Evolutionary conservation across 2,888 invertebrate species (phyloP), one percentile per base, ranked within the genome.

Genomic region (Drosophila paracracens): DNA sequence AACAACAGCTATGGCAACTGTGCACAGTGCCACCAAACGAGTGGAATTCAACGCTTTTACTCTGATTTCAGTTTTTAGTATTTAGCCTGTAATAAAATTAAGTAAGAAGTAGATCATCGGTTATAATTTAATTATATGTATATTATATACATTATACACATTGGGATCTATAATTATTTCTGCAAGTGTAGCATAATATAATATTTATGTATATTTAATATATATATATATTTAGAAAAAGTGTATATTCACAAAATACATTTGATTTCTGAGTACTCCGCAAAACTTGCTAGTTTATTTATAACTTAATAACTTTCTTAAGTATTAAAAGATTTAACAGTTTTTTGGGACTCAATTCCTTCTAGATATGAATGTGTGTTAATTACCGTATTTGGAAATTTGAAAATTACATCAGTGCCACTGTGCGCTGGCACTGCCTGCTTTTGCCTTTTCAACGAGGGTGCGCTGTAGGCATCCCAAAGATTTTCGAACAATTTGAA

Each of bases 401-500:
- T 38, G 11, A 13, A 29, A 38, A 54, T 63, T 1, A 10, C 2
- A 11, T 36, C 35, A 8, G 43, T 33, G 2, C 40, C 80, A 82
- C 64, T 75, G 79, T 80, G 61, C 61, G 52, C 53, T 50, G 50
- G 33, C 50, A 40, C 40, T 69, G 68, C 53, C 50, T 46, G 40
- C 27, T 54, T 7, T 69, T 75, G 79, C 76, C 73, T 70, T 69
- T 82, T 82, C 79, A 56, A 38, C 46, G 50, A 65, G 63, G 35
- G 18, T 31, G 25, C 35, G 21, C 21, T 36, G 36, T 27, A 46
- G 48, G 40, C 31, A 46, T 29, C 40, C 48, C 35, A 64, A 70
- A 71, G 73, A 77, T 72, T 79, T 82, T 82, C 74, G 63, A 76
- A 72, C 76, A 77, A 65, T 72, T 54, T 21, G 36, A 25, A 54